These are phyloP conservation scores for Sparus aurata DNA, from an alignment of 2,797 vertebrate species.

Conservation along the genomic window DNA sequence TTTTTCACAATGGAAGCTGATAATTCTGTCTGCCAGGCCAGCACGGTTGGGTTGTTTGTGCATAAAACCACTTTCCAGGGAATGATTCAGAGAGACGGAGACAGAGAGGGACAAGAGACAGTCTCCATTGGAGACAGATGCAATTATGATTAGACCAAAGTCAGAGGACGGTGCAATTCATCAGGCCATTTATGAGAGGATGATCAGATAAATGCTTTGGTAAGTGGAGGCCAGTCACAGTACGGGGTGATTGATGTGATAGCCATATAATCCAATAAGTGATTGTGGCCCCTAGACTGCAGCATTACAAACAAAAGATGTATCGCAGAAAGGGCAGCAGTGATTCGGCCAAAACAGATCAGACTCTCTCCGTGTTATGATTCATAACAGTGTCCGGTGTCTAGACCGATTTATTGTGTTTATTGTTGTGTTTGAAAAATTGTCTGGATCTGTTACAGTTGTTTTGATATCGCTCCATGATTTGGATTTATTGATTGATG, in stretches of 20 bases:
- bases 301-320: conserved; percentile 60
- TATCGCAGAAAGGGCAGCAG: conserved; percentile 37
- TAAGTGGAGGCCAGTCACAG: conserved; percentile 70
- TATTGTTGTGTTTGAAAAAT: conserved; percentile 35
- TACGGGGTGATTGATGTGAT: conserved; percentile 74
- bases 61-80: conserved; percentile 2
- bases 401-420: conserved; percentile 34
- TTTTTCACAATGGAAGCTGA: conserved; percentile 12
- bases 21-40: conserved; percentile 21
- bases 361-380: conserved; percentile 20
- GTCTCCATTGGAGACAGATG: conserved; percentile 69
- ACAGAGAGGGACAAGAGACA: conserved; percentile 51
- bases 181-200: conserved; percentile 75
- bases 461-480: conserved; percentile 46
- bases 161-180: conserved; percentile 72
- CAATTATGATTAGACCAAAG: conserved; percentile 74
- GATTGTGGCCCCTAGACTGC: conserved; percentile 56
- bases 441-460: conserved; percentile 42
- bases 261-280: conserved; percentile 75
- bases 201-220: conserved; percentile 78
- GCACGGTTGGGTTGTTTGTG: conserved; percentile 31
- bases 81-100: conserved; percentile 43
- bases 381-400: conserved; percentile 3
- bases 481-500: conserved; percentile 67
- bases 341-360: conserved; percentile 39